These are phyloP conservation scores for Hyla sarda DNA, from an alignment of 2,113 vertebrate genomes.

Conservation along the genomic window DNA sequence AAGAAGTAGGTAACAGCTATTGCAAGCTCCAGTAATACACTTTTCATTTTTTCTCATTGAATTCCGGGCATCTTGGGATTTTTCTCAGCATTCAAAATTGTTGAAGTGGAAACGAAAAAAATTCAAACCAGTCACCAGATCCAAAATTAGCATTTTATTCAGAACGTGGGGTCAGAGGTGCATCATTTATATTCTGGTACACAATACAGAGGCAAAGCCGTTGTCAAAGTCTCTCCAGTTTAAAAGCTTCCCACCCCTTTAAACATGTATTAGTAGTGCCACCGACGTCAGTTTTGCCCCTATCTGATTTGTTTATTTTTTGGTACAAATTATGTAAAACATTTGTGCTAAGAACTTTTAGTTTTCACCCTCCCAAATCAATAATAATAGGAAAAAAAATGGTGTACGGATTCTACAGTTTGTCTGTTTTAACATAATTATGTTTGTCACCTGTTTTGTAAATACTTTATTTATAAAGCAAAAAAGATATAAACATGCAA, in stretches of 20 bases:
- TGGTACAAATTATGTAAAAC: constrained; percentile 98
- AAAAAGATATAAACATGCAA: constrained; percentile 99
- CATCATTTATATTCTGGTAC: constrained; percentile 93
- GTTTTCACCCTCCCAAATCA: constrained; percentile 70
- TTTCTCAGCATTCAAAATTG: constrained; percentile 59
- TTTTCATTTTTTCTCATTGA: constrained; percentile 36
- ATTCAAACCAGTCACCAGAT: constrained; percentile 84
- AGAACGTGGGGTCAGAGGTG: constrained; percentile 96
- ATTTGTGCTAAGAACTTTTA: constrained; percentile 94
- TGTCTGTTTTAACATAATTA: constrained; percentile 85
- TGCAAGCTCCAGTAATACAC: not conserved
- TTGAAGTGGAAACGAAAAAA: constrained; percentile 68
- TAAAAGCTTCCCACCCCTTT: constrained; percentile 83
- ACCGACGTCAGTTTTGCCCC: constrained; percentile 73
- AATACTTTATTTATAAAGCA: constrained; percentile 91
- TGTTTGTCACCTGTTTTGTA: constrained; percentile 92
- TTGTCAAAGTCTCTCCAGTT: constrained; percentile 86
- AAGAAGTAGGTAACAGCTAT: not conserved
- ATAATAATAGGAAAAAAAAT: constrained; percentile 72
- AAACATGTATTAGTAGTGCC: constrained; percentile 80
- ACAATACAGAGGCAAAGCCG: constrained; percentile 94
- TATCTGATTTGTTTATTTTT: constrained; percentile 78
- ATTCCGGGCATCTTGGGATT: constrained; percentile 54
- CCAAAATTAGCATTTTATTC: constrained; percentile 99
- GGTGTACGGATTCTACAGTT: constrained; percentile 89